Conservation (phyloP, 2,888 invertebrate species). For the Synanthedon vespiformis region DNA sequence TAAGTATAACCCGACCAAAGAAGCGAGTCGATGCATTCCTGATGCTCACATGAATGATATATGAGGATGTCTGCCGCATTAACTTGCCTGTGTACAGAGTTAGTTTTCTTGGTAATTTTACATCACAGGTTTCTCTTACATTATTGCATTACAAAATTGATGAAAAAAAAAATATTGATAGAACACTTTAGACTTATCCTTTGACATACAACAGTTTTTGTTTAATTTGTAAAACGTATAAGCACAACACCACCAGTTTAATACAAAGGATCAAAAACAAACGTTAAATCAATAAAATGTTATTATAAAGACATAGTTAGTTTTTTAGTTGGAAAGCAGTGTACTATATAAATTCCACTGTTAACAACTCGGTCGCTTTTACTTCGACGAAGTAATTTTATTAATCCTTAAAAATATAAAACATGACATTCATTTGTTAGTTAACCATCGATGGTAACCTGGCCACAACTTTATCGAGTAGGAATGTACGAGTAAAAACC, state of each 20-base stretch:
- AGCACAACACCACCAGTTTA: too few relatives aligned
- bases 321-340: too few relatives aligned
- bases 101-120: neutral
- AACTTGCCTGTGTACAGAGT: conserved; percentile 9
- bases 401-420: neutral
- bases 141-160: neutral
- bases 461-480: neutral
- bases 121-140: neutral
- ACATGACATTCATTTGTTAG: neutral
- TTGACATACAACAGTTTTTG: too few relatives aligned
- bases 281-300: too few relatives aligned
- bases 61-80: conserved; percentile 7
- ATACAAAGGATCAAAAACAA: too few relatives aligned
- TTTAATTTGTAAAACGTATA: too few relatives aligned
- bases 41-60: conserved; percentile 14
- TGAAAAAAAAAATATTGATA: too few relatives aligned
- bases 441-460: neutral
- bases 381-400: neutral
- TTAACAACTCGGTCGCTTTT: neutral
- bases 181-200: too few relatives aligned
- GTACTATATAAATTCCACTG: neutral
- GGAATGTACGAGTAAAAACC: neutral
- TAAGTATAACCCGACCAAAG: neutral
- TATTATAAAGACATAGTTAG: too few relatives aligned
- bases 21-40: conserved; percentile 10